Percentiles rank a stretch among this genome's conserved stretches.
phyloP scores from a whole-genome alignment of 2,888 invertebrate species.

The Germaria angustata region DNA sequence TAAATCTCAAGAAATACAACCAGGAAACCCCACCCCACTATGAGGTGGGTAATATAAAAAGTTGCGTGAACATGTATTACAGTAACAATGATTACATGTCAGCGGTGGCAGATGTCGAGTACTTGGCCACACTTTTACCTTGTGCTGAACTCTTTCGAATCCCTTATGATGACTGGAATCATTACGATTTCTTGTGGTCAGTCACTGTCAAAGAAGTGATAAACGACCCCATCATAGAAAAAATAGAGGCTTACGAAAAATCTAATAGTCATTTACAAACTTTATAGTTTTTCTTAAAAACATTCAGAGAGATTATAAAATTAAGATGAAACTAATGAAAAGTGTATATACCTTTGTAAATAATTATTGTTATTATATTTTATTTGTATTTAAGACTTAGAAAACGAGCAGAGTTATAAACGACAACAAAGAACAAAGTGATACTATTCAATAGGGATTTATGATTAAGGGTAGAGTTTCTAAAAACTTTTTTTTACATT shows the following conservation, averaged over 20 bases:
- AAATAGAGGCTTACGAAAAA: constrained; percentile 72
- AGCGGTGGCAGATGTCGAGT: constrained; percentile 81
- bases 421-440: constrained; percentile 63
- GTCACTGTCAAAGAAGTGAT: constrained; percentile 83
- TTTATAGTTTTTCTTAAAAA: constrained; percentile 35
- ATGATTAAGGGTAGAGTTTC: constrained; percentile 26
- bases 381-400: constrained; percentile 42
- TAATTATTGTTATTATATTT: constrained; percentile 24
- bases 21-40: constrained; percentile 82
- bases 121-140: constrained; percentile 80
- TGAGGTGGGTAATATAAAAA: constrained; percentile 81
- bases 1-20: constrained; percentile 82
- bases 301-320: neutral
- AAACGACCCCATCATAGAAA: constrained; percentile 80
- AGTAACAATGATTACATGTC: constrained; percentile 85
- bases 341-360: constrained; percentile 24
- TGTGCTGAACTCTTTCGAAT: constrained; percentile 81
- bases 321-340: neutral
- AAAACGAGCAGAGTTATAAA: constrained; percentile 52
- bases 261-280: constrained; percentile 26
- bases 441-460: constrained; percentile 61
- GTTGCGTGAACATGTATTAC: constrained; percentile 85
- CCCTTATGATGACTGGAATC: constrained; percentile 82
- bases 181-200: constrained; percentile 86
- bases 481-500: constrained; percentile 39